phyloP scores from a whole-genome alignment of 2,797 vertebrate species.

The Phrynocephalus forsythii region DNA sequence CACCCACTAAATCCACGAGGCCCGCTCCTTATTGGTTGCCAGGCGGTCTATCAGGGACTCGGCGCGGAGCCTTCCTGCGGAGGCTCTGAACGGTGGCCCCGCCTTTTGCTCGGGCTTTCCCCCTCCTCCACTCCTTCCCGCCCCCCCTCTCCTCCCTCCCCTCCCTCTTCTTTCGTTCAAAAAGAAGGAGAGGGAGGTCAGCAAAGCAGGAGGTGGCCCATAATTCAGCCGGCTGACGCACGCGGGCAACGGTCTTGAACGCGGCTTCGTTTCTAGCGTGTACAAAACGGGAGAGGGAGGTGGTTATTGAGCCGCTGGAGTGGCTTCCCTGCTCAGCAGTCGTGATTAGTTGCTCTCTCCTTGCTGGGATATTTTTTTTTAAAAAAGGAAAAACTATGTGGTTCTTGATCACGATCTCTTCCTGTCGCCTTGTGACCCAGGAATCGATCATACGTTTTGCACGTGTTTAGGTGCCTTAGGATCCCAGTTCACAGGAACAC shows the following conservation, averaged over 20 bases:
- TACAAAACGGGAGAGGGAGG: neutral
- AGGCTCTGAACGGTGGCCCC: neutral
- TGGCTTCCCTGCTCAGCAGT: too few relatives aligned
- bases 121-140: neutral
- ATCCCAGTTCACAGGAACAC: too few relatives aligned
- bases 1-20: conserved; percentile 30
- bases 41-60: conserved; percentile 20
- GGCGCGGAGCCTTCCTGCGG: conserved; percentile 2
- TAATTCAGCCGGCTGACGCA: neutral
- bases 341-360: too few relatives aligned
- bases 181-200: too few relatives aligned
- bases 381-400: too few relatives aligned
- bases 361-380: too few relatives aligned
- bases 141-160: too few relatives aligned
- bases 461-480: neutral
- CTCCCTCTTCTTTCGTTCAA: too few relatives aligned
- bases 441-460: neutral
- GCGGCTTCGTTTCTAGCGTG: neutral
- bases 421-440: too few relatives aligned
- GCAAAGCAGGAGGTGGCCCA: neutral
- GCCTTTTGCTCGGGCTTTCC: conserved; percentile 31
- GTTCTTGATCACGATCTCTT: too few relatives aligned
- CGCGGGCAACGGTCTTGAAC: fast-evolving
- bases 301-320: neutral
- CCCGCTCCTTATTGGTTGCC: conserved; percentile 18